phyloP scores from a whole-genome alignment of 2,797 vertebrate genomes.

The Carcharodon carcharias region DNA sequence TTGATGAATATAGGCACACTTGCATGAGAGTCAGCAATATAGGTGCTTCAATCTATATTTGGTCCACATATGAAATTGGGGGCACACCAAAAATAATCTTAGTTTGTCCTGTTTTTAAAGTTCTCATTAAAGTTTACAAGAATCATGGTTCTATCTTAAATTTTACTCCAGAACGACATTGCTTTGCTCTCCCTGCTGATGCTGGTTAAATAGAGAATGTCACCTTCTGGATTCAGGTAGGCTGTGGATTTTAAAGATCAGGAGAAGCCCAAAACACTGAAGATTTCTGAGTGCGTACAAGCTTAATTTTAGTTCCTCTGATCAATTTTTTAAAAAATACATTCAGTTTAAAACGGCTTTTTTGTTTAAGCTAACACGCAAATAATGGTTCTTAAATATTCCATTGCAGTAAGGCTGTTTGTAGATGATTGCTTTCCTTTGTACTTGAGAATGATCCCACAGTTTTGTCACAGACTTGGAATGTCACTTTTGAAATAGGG shows the following conservation, averaged over 20 bases:
- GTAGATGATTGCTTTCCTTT: neutral
- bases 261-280: neutral
- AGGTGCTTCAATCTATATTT: neutral
- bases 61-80: neutral
- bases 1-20: neutral
- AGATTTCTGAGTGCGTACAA: neutral
- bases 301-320: neutral
- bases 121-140: neutral
- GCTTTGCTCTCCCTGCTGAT: neutral
- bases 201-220: neutral
- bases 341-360: neutral
- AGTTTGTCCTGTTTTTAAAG: neutral
- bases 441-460: neutral
- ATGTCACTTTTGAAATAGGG: neutral
- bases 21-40: neutral
- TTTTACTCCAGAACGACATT: too few relatives aligned
- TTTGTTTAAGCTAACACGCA: neutral
- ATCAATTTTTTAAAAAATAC: neutral
- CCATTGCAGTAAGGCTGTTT: neutral
- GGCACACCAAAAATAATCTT: neutral
- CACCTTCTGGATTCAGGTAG: neutral
- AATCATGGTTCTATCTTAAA: neutral
- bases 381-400: neutral
- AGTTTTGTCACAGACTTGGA: neutral
- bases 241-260: neutral